Evolutionary conservation across 1,140 invertebrate species (phyloP).

Genomic region (Plutomurus gul): DNA sequence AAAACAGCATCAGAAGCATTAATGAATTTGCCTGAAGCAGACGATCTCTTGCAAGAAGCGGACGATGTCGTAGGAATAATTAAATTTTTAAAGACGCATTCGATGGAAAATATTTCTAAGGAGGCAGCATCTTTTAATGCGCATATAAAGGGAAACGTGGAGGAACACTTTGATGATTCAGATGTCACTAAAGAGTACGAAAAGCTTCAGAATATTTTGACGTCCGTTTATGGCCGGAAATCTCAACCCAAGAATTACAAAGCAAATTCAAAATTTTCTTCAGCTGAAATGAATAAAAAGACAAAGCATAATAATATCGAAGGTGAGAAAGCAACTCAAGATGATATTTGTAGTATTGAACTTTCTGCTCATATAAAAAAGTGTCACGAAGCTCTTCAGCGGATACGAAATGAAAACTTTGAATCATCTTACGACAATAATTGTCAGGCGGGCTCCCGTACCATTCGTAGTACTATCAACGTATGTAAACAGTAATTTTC

Average conservation of each 20-base stretch:
- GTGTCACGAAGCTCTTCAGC: neutral
- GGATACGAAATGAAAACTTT: neutral
- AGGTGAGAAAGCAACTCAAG: neutral
- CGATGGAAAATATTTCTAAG: neutral
- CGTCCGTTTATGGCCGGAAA: neutral
- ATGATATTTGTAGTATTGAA: neutral
- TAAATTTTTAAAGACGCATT: neutral
- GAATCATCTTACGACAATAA: too few relatives aligned
- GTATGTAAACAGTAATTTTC: too few relatives aligned
- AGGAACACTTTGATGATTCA: neutral
- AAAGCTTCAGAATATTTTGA: neutral
- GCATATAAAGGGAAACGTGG: neutral
- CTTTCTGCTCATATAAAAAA: neutral
- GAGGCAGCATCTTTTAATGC: neutral
- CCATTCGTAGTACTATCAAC: too few relatives aligned
- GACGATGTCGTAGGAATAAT: neutral
- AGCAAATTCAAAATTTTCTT: neutral
- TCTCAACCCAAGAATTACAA: neutral
- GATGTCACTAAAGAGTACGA: neutral
- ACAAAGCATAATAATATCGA: neutral
- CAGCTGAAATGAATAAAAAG: neutral
- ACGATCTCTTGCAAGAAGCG: neutral
- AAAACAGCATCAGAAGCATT: conserved; percentile 12
- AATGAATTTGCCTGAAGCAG: neutral
- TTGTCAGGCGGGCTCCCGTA: too few relatives aligned